Evolutionary conservation across 2,888 invertebrate species (phyloP).

Genomic region (Drosophila histrio): DNA sequence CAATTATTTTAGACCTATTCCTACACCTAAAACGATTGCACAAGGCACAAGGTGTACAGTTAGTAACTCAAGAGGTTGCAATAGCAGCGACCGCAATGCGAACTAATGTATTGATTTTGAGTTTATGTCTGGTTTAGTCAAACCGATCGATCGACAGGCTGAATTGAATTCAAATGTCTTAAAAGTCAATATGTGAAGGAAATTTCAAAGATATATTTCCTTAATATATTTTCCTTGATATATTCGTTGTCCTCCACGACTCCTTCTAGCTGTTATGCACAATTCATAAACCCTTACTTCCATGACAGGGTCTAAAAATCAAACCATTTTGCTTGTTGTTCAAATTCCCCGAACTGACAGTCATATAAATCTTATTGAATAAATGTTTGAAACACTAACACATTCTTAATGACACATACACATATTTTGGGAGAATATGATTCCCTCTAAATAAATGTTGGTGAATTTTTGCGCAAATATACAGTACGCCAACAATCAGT

Average conservation of each 20-base stretch:
- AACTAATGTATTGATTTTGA: constrained; percentile 13
- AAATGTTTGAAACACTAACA: constrained; percentile 63
- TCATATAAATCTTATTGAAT: constrained; percentile 67
- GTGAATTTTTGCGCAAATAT: background rate
- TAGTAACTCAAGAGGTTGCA: constrained; percentile 52
- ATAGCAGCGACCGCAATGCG: constrained; percentile 28
- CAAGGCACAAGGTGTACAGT: constrained; percentile 29
- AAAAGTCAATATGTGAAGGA: too few species aligned
- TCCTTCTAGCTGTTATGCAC: too few species aligned
- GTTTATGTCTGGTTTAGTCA: background rate
- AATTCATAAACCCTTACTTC: too few species aligned
- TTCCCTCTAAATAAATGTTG: background rate
- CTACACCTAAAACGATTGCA: constrained; percentile 13
- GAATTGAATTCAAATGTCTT: too few species aligned
- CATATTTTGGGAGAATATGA: background rate
- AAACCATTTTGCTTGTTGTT: constrained; percentile 21
- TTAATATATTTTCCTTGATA: too few species aligned
- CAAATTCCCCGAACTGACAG: constrained; percentile 53
- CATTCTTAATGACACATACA: constrained; percentile 29
- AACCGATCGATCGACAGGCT: too few species aligned
- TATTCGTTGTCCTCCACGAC: too few species aligned
- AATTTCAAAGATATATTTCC: too few species aligned
- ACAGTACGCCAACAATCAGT: constrained; percentile 61
- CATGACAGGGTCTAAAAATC: too few species aligned
- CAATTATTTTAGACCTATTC: constrained; percentile 72